Base-by-base conservation (phyloP, 1,140 invertebrate species). In the Drosophila bipectinata region DNA sequence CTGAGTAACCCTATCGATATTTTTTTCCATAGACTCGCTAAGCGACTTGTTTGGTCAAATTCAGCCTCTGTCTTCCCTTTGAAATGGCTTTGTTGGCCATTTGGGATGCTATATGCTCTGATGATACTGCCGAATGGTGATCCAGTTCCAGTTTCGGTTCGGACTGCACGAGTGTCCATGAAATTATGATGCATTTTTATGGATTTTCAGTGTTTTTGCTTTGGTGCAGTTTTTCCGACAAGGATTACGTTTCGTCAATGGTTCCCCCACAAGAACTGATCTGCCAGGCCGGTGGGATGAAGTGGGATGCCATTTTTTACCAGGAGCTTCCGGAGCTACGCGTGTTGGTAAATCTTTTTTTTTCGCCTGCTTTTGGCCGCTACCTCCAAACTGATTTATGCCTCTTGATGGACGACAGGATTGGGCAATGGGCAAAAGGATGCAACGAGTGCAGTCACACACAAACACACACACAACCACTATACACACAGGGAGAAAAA, bases 171-270 rank as follows among this genome's bases (percentile, higher is more conserved):
- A 64, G 24, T 48, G 69, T 74, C 59, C 61, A 47, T 44, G 55
- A 91, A 91, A 85, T 90, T 85, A 90, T 91, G 90, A 90, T 91
- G 90, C 90, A 91, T 90, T 91, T 91, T 91, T 91, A 90, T 91
- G 90, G 87, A 90, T 90, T 90, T 91, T 91, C 78, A 56, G 81
- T 91, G 90, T 91, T 91, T 91, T 90, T 82, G 81, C 62, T 39
- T 34, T 41, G 59, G 49, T 80, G 74, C 85, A 84, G 30, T 78
- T 89, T 89, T 84, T 75, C 41, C 62, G 44, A 44, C 41, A 34
- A 57, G 83, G 77, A 73, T 67, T 73, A 77, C 63, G 68, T 81
- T 77, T 83, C 68, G 71, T 79, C 77, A 87, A 63, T 56, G 80
- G 47, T 49, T 41, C 39, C 45, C 59, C 54, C 56, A 34, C 21